Evolutionary conservation across 1,140 invertebrate species (phyloP).

Genomic region (Hesperophylax magnus): DNA sequence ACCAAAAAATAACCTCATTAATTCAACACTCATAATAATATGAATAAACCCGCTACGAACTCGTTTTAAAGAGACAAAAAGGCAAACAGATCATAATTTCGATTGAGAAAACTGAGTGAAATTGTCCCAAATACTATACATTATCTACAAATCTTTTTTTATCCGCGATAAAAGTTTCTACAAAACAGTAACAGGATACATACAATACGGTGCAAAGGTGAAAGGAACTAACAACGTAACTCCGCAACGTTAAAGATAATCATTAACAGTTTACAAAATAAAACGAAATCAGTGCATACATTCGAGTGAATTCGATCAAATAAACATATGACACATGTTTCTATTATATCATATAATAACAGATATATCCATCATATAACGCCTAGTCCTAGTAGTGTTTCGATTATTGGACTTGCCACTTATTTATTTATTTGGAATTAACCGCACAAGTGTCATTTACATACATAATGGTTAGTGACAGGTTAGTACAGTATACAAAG

Average conservation of each 20-base stretch:
- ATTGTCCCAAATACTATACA: constrained; percentile 31
- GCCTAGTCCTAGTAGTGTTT: too few species aligned
- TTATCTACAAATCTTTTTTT: constrained; percentile 7
- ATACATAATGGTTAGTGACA: too few species aligned
- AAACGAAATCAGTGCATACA: too few species aligned
- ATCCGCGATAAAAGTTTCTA: constrained; percentile 14
- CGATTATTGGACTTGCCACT: too few species aligned
- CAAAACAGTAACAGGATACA: constrained; percentile 10
- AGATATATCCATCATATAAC: too few species aligned
- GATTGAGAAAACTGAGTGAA: constrained; percentile 26
- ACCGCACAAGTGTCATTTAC: too few species aligned
- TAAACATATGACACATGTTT: too few species aligned
- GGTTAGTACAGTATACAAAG: too few species aligned
- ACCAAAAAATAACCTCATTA: neutral
- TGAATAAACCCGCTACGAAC: neutral
- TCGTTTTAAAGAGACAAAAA: constrained; percentile 10
- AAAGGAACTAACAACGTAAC: constrained; percentile 19
- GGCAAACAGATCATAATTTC: constrained; percentile 1
- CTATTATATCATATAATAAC: too few species aligned
- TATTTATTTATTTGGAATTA: too few species aligned
- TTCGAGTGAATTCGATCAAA: too few species aligned
- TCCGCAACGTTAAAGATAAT: constrained; percentile 9
- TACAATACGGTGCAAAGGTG: neutral
- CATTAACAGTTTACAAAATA: constrained; percentile 3
- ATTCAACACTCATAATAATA: constrained; percentile 4